Evolutionary conservation across 2,797 vertebrate species (phyloP).

Genomic region (Tangara arthus): DNA sequence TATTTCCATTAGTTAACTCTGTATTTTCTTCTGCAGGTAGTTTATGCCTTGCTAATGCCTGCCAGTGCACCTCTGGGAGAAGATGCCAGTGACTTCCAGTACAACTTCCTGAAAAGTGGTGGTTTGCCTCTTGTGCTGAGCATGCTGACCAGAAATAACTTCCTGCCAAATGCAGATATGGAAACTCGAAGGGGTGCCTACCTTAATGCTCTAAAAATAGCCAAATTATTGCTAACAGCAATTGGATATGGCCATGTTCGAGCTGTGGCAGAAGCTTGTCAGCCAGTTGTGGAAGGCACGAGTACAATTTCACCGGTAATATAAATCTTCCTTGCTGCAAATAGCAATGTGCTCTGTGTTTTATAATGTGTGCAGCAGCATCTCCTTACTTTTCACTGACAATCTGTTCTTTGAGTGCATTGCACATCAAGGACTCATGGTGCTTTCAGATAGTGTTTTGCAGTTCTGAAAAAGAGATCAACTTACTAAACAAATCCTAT

Average conservation of each 20-base stretch:
- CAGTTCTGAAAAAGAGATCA: neutral
- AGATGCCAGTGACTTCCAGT: constrained; percentile 97
- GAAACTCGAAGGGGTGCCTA: constrained; percentile 97
- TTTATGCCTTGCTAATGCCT: constrained; percentile 99
- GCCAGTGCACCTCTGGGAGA: constrained; percentile 96
- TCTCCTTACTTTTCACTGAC: neutral
- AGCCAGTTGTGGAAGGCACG: constrained; percentile 91
- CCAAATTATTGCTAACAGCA: constrained; percentile 93
- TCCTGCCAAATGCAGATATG: constrained; percentile 97
- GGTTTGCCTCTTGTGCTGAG: constrained; percentile 94
- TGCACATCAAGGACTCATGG: rapidly evolving
- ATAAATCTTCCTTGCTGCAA: neutral
- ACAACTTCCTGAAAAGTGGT: constrained; percentile 97
- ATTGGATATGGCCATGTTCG: constrained; percentile 97
- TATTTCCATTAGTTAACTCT: neutral
- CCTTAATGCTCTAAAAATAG: constrained; percentile 97
- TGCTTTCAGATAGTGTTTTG: neutral
- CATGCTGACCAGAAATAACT: constrained; percentile 99
- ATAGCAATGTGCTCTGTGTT: neutral
- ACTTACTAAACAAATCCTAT: neutral
- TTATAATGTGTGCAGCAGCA: neutral
- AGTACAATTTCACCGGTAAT: constrained; percentile 91
- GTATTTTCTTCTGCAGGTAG: constrained; percentile 80
- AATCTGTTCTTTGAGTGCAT: neutral
- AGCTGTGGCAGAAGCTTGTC: constrained; percentile 97